A percentile compares a stretch with the other conserved stretches of the same genome.
phyloP scores from a whole-genome alignment of 2,113 vertebrate species.

The Halcyon malimbica region DNA sequence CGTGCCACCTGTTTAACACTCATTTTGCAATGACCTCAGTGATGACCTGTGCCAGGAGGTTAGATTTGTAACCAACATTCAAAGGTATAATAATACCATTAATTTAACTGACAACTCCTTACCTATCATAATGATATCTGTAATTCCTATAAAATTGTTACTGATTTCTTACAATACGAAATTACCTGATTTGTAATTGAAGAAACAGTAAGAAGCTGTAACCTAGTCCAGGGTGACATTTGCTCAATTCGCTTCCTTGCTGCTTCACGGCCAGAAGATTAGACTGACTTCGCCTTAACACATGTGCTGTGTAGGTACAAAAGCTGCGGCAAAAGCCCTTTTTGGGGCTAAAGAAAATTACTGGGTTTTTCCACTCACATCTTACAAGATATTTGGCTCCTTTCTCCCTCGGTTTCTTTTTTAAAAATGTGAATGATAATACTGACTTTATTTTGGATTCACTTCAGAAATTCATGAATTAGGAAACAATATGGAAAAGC shows the following conservation, averaged over 20 bases:
- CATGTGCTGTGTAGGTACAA: not conserved
- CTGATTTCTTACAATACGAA: not conserved
- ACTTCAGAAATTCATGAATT: not conserved
- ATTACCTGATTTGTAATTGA: not conserved
- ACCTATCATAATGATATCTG: not conserved
- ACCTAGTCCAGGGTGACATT: not conserved
- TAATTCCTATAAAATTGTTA: not conserved
- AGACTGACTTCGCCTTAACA: not conserved
- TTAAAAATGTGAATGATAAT: not conserved
- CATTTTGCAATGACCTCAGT: not conserved
- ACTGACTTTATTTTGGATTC: not conserved
- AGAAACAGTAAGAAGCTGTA: not conserved
- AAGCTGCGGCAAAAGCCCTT: not conserved
- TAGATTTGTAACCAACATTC: not conserved
- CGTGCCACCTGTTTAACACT: not conserved
- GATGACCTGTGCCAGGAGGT: not conserved
- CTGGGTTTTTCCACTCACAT: not conserved
- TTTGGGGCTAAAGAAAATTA: not conserved
- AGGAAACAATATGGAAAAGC: not conserved
- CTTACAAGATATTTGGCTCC: not conserved
- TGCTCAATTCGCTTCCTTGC: not conserved
- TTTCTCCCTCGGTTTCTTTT: not conserved
- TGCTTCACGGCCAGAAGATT: not conserved
- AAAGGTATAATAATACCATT: not conserved
- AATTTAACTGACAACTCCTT: not conserved